Base-by-base conservation (phyloP, 2,797 vertebrate species). In the Nothura maculosa region DNA sequence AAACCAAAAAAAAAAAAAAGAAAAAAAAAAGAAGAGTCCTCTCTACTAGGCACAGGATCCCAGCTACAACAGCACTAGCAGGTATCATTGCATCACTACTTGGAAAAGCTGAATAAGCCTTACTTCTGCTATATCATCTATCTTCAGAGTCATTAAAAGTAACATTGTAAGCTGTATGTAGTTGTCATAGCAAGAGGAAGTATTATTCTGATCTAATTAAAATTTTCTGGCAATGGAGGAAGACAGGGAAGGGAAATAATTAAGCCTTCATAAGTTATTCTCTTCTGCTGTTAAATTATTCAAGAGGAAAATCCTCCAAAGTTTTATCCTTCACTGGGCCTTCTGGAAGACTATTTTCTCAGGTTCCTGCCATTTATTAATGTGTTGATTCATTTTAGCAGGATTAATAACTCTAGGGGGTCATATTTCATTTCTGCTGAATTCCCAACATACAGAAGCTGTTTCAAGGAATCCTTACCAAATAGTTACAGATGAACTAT, bases 161-260 rank as follows among this genome's bases (percentile, higher is more conserved):
- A 94, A 83, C 63, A 48, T 61, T 85, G 76, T 91, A 94, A 88
- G 60, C 64, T 90, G 66, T 86, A 81, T 89, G 81, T 78, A 84
- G 70, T 72, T 93, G 88, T 92, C 92, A 85, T 80, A 95, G 83
- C 81, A 77, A 78, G 32, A 86, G 7, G 60, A 93, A 93, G 30
- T 84, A 69, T 94, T 90, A 85, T 72, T 93, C 77, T 73, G 30
- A 83, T 92, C 69, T 94, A 92, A 97, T 95, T 94, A 91, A 45
- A 11, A 92, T 92, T 96, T 93, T 84, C 84, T 94, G 82, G 45
- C 90, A 96, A 92, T 68, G 7, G 36, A 96, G 75, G 79, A 92
- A 96, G 90, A 90, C 21, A 82, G 40, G 25, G 66, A 91, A 83
- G 70, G 28, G 60, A 92, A 93, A 94, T 93, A 95, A 96, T 96